Evolutionary conservation across 37 sponge, comb jelly and placozoan genomes (phyloP).

Genomic region (Spongilla lacustris): DNA sequence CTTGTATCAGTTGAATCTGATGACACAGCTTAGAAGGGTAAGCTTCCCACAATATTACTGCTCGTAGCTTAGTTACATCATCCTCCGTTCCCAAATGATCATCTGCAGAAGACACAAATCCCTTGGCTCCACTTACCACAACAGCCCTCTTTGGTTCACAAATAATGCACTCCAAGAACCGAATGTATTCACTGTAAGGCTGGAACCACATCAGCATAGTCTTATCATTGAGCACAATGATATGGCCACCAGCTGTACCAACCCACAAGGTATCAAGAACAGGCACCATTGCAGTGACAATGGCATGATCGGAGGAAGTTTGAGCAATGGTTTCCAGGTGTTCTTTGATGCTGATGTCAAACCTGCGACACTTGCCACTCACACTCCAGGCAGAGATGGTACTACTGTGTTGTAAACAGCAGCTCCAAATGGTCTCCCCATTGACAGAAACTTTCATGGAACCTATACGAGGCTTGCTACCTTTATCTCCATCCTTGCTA

Average conservation of each 20-base stretch:
- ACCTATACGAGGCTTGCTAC: conserved; percentile 30
- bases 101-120: background rate
- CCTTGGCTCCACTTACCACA: background rate
- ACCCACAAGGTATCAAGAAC: conserved; percentile 81
- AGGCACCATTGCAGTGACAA: conserved; percentile 60
- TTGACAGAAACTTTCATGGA: conserved; percentile 35
- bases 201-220: background rate
- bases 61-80: conserved; percentile 13
- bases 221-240: conserved; percentile 43
- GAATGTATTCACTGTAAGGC: background rate
- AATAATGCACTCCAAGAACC: background rate
- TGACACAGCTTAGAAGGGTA: background rate
- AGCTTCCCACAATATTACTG: background rate
- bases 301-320: background rate
- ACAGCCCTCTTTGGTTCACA: background rate
- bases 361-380: conserved; percentile 10
- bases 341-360: conserved; percentile 12
- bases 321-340: background rate
- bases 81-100: background rate
- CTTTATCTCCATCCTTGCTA: conserved; percentile 21
- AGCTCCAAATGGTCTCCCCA: conserved; percentile 74
- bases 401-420: conserved; percentile 51
- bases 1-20: background rate
- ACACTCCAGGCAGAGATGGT: conserved; percentile 68
- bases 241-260: conserved; percentile 75